These are phyloP conservation scores for Opisthocomus hoazin DNA, from an alignment of 2,113 vertebrate species.

Conservation along the genomic window DNA sequence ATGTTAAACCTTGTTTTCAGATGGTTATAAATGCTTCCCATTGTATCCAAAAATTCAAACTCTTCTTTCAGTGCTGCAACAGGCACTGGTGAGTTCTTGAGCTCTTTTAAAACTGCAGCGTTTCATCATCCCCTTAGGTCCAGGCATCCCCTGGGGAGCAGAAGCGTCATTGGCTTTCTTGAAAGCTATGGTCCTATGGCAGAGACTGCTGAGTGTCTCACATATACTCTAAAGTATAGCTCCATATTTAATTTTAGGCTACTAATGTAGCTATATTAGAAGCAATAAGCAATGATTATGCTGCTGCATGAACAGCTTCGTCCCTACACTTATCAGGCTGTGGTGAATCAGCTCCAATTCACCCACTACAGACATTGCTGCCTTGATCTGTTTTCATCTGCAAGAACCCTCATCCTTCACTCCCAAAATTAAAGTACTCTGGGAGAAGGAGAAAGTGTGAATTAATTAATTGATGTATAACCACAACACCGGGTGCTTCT, in stretches of 20 bases:
- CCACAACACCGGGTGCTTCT: not conserved
- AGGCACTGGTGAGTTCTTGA: not conserved
- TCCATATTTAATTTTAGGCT: not conserved
- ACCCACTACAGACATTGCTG: not conserved
- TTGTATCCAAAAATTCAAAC: not conserved
- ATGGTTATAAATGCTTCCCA: not conserved
- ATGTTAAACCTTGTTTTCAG: not conserved
- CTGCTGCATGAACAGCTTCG: not conserved
- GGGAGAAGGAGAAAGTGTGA: not conserved
- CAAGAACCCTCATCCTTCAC: not conserved
- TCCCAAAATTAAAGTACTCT: not conserved
- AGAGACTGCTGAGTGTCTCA: not conserved
- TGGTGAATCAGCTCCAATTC: not conserved
- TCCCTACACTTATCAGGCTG: not conserved
- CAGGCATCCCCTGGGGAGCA: not conserved
- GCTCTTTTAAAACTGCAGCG: not conserved
- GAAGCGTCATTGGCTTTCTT: not conserved
- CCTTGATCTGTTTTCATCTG: not conserved
- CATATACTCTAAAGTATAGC: not conserved
- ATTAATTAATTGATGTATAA: not conserved
- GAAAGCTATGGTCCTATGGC: not conserved
- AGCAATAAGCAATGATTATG: not conserved
- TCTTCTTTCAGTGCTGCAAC: not conserved
- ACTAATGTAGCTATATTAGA: not conserved
- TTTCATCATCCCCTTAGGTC: rapidly evolving